These are phyloP conservation scores for Dione vanillae DNA, from an alignment of 2,888 invertebrate genomes.

Conservation along the genomic window DNA sequence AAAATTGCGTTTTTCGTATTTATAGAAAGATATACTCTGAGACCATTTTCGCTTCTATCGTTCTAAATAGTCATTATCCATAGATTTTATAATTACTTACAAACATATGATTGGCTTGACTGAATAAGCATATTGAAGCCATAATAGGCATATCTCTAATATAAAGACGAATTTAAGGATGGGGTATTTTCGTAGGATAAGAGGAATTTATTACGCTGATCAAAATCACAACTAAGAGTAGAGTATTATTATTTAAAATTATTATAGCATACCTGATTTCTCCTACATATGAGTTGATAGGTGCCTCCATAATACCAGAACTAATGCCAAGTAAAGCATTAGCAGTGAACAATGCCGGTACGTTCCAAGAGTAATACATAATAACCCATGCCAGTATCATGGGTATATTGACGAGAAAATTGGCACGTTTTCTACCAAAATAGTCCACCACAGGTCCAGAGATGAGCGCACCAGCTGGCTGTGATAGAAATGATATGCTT, in stretches of 20 bases:
- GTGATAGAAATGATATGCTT: conserved; percentile 81
- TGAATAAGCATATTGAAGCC: too few species aligned
- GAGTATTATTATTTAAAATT: background rate
- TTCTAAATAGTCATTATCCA: too few species aligned
- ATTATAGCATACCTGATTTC: conserved; percentile 77
- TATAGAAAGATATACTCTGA: too few species aligned
- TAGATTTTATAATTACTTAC: too few species aligned
- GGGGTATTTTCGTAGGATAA: too few species aligned
- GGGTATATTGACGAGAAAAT: conserved; percentile 82
- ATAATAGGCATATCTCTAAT: too few species aligned
- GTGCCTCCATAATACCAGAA: conserved; percentile 85
- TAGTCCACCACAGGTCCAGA: conserved; percentile 83
- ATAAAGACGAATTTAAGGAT: background rate
- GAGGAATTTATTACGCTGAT: too few species aligned
- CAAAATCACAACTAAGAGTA: too few species aligned
- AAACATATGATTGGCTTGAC: too few species aligned
- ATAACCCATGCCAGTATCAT: conserved; percentile 82
- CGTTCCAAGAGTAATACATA: conserved; percentile 76
- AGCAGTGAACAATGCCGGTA: conserved; percentile 75
- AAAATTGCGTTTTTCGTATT: too few species aligned
- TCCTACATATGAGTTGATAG: conserved; percentile 83
- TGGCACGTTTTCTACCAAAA: conserved; percentile 81
- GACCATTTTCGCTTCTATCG: too few species aligned
- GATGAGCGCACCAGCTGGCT: conserved; percentile 82
- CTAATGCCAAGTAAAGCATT: conserved; percentile 81